Base-by-base conservation (phyloP, 2,888 invertebrate species). In the Brachypterus glaber region DNA sequence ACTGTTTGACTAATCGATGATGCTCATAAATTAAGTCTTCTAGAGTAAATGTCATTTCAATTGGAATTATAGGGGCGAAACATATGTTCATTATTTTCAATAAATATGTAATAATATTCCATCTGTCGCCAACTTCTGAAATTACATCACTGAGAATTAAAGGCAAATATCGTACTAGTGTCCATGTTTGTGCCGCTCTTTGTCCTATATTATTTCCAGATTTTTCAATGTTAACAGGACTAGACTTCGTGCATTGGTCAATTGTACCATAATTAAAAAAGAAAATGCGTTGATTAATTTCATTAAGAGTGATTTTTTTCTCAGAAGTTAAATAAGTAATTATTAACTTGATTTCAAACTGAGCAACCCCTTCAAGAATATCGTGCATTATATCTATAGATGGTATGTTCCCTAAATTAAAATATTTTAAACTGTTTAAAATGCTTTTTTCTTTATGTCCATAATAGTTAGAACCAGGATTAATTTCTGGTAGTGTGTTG, bases 311-410 rank as follows among this genome's bases (percentile, higher is more conserved):
- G 9, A 40, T 35, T 26, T 33, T 8, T 32, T 42, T 39, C 16
- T 39, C 24, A 7, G 5, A 13, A 17, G 42, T 32, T 5, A 46
- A 4, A 37, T 31, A 37, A 29, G 34, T 33, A 12, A 44, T 24
- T 27, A 45, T 39, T 7, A 35, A 14, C 33, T 43, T 45, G 9
- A 49, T 27, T 36, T 50, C 47, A 25, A 35, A 41, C 27, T 39
- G 48, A 7, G 17, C 41, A n/a, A 49, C 42, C 9, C 51, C 49
- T 35, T 51, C 51, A 13, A 51, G 24, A n/a, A 50, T 21, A 39
- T 51, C 49, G 26, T 50, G 51, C 49, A 51, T 49, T 16, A 50
- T 47, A 31, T 51, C 48, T 8, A 40, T 44, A 1, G 48, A 37
- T 8, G 37, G 34, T 25, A 25, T 24, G 25, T 25, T 21, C 11